Base-by-base conservation (phyloP, 2,888 invertebrate genomes). In the Orchestes rusci region DNA sequence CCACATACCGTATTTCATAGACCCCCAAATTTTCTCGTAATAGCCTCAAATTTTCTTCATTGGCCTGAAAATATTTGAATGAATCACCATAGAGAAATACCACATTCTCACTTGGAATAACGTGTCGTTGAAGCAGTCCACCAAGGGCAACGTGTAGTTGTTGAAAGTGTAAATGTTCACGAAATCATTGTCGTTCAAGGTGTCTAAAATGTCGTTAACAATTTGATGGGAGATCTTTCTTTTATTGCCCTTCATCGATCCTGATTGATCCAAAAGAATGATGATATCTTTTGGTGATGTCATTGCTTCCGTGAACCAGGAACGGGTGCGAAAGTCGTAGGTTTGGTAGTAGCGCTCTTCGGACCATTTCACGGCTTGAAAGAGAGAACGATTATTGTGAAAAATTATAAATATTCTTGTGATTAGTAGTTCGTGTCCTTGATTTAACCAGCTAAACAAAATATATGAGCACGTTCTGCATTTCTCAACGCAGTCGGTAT, bases 291-390 rank as follows among this genome's bases (percentile, higher is more conserved):
- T 99, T 1, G 97, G 93, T 65, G 94, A 94, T 10, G 94, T 89
- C 36, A 97, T 95, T 3, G 95, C 95, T 71, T 95, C 91, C 66
- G 96, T 92, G 67, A 94, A 99, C 96, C 96, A 96, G 35, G 88
- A 86, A 58, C 93, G 79, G 19, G 91, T 84, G 35, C 96, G 79
- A 65, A 92, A 94, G 69, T 99, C 97, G 68, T 90, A 97, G 47
- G 95, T 81, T 69, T 95, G 53, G 31, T 64, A 56, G 49, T 68
- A 68, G 20, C 56, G 56, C 50, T 69, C 68, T 10, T 61, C 54
- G 0, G 66, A 64, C 89, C 88, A 89, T 63, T 80, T 77, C 62
- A 84, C 79, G 45, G 87, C 88, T 73, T 5, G 5, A 30, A 5
- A n/a, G n/a, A n/a, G n/a, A n/a, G n/a, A n/a, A n/a, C n/a, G n/a